A percentile compares a stretch with the other conserved stretches of the same genome.
These are phyloP conservation scores for Hyposmocoma kahamanoa DNA, from an alignment of 1,140 invertebrate species.

Conservation along the genomic window DNA sequence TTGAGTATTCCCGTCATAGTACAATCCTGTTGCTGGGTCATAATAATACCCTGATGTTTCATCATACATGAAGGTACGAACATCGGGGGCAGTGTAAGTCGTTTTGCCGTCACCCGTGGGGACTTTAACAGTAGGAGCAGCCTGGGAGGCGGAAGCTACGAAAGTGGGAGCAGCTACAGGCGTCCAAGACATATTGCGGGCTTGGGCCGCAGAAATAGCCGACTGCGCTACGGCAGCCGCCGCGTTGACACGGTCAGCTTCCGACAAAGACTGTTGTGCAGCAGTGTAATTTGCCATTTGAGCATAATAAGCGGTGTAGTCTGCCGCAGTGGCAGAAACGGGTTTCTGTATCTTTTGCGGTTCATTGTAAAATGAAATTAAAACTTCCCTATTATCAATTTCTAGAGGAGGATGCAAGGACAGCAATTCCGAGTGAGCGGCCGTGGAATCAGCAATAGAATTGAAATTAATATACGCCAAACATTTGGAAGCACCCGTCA, in stretches of 20 bases:
- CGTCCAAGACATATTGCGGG: slow-evolving; percentile 63
- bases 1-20: slow-evolving; percentile 96
- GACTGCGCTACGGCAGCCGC: slow-evolving; percentile 93
- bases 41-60: slow-evolving; percentile 97
- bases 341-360: slow-evolving; percentile 44
- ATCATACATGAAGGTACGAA: slow-evolving; percentile 94
- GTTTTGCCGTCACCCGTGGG: slow-evolving; percentile 65
- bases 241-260: slow-evolving; percentile 79
- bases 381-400: slow-evolving; percentile 55
- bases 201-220: slow-evolving; percentile 87
- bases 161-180: slow-evolving; percentile 67
- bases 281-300: slow-evolving; percentile 58
- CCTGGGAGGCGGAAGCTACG: slow-evolving; percentile 63
- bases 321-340: slow-evolving; percentile 14
- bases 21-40: slow-evolving; percentile 92
- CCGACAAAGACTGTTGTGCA: slow-evolving; percentile 62
- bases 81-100: slow-evolving; percentile 82
- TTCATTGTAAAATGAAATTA: slow-evolving; percentile 60
- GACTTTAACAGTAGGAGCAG: slow-evolving; percentile 65
- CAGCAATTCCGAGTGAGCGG: slow-evolving; percentile 48
- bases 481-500: slow-evolving; percentile 61
- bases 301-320: slow-evolving; percentile 89
- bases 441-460: slow-evolving; percentile 57
- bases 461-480: slow-evolving; percentile 65
- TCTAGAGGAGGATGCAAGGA: slow-evolving; percentile 43